phyloP scores from a whole-genome alignment of 2,113 vertebrate genomes.

The Rhinolophus ferrumequinum region DNA sequence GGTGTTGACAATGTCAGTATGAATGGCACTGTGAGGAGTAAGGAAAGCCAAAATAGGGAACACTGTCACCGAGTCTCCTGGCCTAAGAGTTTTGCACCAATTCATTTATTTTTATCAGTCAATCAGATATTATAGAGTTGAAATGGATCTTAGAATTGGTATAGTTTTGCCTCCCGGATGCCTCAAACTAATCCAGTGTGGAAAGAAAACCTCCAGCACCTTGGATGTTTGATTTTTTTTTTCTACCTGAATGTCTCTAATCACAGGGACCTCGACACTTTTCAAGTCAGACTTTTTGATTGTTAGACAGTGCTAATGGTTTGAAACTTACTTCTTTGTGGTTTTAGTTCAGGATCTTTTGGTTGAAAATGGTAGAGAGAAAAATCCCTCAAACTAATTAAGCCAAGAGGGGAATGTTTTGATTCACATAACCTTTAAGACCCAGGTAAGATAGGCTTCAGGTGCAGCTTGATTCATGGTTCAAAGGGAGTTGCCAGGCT shows the following conservation, averaged over 20 bases:
- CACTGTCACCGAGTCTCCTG: neutral
- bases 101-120: neutral
- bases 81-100: neutral
- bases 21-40: neutral
- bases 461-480: neutral
- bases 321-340: neutral
- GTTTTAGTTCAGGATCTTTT: neutral
- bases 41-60: neutral
- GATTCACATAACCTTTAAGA: neutral
- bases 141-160: neutral
- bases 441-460: neutral
- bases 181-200: neutral
- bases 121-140: neutral
- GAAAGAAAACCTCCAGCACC: neutral
- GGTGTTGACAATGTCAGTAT: neutral
- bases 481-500: neutral
- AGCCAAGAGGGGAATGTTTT: neutral
- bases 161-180: neutral
- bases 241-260: neutral
- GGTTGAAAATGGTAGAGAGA: neutral
- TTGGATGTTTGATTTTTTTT: neutral
- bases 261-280: rapidly evolving
- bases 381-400: neutral
- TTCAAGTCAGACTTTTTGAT: neutral
- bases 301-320: neutral